Base-by-base conservation (phyloP, 2,888 invertebrate genomes). In the Cryptosula pallasiana region DNA sequence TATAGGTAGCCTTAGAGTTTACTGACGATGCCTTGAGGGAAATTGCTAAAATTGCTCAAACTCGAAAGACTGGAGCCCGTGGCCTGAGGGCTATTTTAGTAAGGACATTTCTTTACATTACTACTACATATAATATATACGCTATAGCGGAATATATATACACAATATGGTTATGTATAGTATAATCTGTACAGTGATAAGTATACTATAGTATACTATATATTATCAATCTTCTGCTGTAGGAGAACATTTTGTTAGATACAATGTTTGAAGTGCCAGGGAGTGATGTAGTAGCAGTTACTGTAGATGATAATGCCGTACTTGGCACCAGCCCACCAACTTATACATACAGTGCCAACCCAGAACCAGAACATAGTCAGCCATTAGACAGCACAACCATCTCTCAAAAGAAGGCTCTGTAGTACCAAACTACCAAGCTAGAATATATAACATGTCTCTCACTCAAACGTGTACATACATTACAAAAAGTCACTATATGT, bases 211-310 rank as follows among this genome's bases (percentile, higher is more conserved):
- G n/a, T n/a, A n/a, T n/a, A n/a, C n/a, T n/a, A n/a, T n/a, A n/a
- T n/a, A n/a, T n/a, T n/a, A n/a, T n/a, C n/a, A n/a, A n/a, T n/a
- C n/a, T n/a, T n/a, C n/a, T n/a, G n/a, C 75, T 71, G 29, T 85
- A 95, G 93, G 97, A 98, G 87, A 91, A 90, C 77, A 88, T 97
- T 71, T 87, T 99, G 58, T 88, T 97, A 76, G 96, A 98, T 81
- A 92, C 98, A 75, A 98, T 98, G 95, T 99, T 95, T 87, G 96
- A 98, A 85, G 93, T 96, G 78, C 99, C 99, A 69, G 96, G 95
- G 32, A 94, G 95, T 0, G 94, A 95, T 86, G 92, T 98, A 36
- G 88, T 90, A 75, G 89, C 90, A 72, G 95, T 97, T 71, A 92
- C 94, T 82, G 90, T 97, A 73, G 93, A 92, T 74, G 81, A 82